Percentiles rank a stretch among this genome's conserved stretches.
These are phyloP conservation scores for Stictocephala bisonia DNA, from an alignment of 2,888 invertebrate species.

Conservation along the genomic window DNA sequence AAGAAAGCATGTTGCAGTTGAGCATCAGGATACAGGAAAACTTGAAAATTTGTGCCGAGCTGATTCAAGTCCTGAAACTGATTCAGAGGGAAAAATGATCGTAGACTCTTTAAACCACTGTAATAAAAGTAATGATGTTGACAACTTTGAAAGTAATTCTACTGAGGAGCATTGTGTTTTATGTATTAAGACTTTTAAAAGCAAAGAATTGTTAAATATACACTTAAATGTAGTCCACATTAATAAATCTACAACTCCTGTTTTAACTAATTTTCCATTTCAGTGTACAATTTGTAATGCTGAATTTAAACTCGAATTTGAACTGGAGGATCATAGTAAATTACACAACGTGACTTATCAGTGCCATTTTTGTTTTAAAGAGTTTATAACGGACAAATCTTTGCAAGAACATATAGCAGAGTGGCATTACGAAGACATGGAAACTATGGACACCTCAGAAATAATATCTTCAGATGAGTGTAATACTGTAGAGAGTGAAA, in stretches of 20 bases:
- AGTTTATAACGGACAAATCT: constrained; percentile 9
- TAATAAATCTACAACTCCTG: neutral
- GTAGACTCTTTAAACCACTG: no score
- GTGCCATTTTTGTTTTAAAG: constrained; percentile 21
- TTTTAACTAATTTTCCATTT: neutral
- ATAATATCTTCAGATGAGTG: no score
- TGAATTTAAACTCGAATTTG: constrained; percentile 7
- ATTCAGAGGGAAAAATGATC: no score
- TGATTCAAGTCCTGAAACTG: no score
- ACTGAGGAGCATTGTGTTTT: neutral
- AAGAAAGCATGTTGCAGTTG: neutral
- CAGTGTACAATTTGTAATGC: neutral
- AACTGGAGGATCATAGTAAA: constrained; percentile 17
- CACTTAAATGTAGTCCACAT: constrained; percentile 3
- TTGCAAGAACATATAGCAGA: constrained; percentile 16
- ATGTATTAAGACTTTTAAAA: constrained; percentile 6
- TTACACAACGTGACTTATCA: constrained; percentile 4
- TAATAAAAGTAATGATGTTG: no score
- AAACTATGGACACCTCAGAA: no score
- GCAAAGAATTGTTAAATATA: neutral
- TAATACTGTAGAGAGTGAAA: no score
- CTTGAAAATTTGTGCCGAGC: no score
- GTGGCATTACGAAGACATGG: constrained; percentile 10
- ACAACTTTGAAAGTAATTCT: no score
- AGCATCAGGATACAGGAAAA: no score